Conservation (phyloP, 2,888 invertebrate species). For the Cheilosia urbana region DNA sequence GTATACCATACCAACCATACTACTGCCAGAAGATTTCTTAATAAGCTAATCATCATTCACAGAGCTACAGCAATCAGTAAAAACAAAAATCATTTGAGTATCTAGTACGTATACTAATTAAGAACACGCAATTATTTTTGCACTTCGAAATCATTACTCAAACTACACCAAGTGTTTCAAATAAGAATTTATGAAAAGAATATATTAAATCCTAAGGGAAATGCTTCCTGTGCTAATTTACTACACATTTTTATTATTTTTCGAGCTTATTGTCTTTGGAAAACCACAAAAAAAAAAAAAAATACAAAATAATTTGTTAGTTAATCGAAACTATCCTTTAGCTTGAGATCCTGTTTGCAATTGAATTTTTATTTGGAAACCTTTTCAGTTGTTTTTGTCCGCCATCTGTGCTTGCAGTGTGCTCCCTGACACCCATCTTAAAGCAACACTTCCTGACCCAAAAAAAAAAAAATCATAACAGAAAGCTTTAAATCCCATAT, state of each 20-base stretch:
- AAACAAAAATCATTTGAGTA: constrained; percentile 48
- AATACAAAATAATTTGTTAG: constrained; percentile 3
- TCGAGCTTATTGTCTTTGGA: constrained; percentile 55
- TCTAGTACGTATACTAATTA: constrained; percentile 64
- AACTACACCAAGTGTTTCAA: constrained; percentile 47
- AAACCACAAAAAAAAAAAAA: neutral
- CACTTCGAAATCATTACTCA: constrained; percentile 15
- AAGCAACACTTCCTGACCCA: constrained; percentile 21
- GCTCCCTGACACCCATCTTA: constrained; percentile 43
- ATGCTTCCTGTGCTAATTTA: constrained; percentile 27
- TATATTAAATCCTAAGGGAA: constrained; percentile 24
- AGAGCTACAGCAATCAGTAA: constrained; percentile 70
- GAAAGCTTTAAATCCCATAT: constrained; percentile 38
- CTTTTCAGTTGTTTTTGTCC: constrained; percentile 57
- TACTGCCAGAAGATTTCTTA: constrained; percentile 84
- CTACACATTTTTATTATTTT: constrained; percentile 28
- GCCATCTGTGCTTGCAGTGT: constrained; percentile 65
- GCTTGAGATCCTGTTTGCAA: constrained; percentile 64
- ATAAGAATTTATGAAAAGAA: constrained; percentile 33
- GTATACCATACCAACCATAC: constrained; percentile 83
- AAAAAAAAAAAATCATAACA: neutral
- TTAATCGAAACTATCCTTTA: constrained; percentile 14
- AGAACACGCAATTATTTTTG: constrained; percentile 56
- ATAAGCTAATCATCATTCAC: constrained; percentile 80
- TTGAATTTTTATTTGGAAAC: constrained; percentile 23